A percentile compares a stretch with the other conserved stretches of the same genome.
Evolutionary conservation across 2,113 vertebrate species (phyloP).

Genomic region (Propithecus coquereli): DNA sequence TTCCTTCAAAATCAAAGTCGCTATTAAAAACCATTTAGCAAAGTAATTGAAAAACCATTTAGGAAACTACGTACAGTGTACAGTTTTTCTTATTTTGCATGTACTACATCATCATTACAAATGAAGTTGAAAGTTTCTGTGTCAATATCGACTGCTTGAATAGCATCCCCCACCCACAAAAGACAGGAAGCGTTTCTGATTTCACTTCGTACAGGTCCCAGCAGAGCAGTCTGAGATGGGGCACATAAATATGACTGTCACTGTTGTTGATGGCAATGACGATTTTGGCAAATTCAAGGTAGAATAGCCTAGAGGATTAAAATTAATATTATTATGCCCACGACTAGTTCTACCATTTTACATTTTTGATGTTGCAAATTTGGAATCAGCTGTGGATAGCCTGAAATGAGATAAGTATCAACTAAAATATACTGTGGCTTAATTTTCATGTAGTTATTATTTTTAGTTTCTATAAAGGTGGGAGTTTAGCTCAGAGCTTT

Average conservation of each 20-base stretch:
- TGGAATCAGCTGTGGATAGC: not conserved
- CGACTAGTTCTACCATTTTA: not conserved
- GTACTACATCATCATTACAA: not conserved
- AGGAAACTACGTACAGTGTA: not conserved
- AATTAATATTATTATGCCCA: not conserved
- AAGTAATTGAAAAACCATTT: not conserved
- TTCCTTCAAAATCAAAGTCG: slow-evolving; percentile 17
- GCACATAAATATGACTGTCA: not conserved
- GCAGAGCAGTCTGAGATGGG: not conserved
- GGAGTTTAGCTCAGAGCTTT: not conserved
- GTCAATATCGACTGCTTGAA: not conserved
- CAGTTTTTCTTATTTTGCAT: not conserved
- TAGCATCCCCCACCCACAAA: not conserved
- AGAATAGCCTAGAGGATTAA: not conserved
- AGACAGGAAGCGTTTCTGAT: not conserved
- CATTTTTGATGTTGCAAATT: not conserved
- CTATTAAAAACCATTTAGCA: not conserved
- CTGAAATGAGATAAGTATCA: not conserved
- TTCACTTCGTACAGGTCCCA: not conserved
- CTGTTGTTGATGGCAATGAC: not conserved
- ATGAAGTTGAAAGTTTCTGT: not conserved
- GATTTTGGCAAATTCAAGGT: not conserved
- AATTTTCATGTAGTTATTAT: not conserved
- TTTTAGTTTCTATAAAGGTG: not conserved
- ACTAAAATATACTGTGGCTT: not conserved